phyloP scores from a whole-genome alignment of 2,888 invertebrate species.

The Ypsolopha scabrella region DNA sequence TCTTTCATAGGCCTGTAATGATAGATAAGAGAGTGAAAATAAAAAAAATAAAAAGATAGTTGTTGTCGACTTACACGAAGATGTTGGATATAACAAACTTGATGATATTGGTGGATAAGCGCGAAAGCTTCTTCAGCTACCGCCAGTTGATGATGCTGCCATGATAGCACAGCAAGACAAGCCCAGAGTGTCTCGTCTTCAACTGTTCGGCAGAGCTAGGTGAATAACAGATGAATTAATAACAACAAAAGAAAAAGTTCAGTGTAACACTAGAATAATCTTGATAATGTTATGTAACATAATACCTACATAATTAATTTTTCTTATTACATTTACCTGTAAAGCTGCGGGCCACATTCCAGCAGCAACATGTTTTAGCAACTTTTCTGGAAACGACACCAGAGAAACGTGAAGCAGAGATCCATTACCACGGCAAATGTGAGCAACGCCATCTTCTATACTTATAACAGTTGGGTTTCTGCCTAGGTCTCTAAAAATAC shows the following conservation, averaged over 20 bases:
- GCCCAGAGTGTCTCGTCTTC: conserved; percentile 86
- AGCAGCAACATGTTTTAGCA: conserved; percentile 72
- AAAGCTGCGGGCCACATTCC: conserved; percentile 89
- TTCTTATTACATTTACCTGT: too few species aligned
- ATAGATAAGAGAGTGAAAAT: too few species aligned
- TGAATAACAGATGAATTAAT: neutral
- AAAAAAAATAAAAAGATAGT: too few species aligned
- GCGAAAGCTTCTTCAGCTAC: conserved; percentile 97
- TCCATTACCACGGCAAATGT: conserved; percentile 90
- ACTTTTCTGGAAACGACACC: conserved; percentile 76
- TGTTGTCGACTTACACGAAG: conserved; percentile 71
- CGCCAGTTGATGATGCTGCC: conserved; percentile 85
- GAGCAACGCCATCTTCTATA: conserved; percentile 87
- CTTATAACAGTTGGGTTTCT: conserved; percentile 84
- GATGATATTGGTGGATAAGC: conserved; percentile 68
- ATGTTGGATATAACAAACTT: conserved; percentile 87
- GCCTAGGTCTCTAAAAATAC: conserved; percentile 80
- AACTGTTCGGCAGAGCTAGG: conserved; percentile 57
- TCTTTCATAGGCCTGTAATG: too few species aligned
- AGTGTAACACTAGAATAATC: conserved; percentile 54
- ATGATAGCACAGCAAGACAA: conserved; percentile 91
- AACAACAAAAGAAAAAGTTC: conserved; percentile 24
- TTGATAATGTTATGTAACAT: too few species aligned
- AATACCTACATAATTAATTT: too few species aligned
- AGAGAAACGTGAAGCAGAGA: conserved; percentile 81